Evolutionary conservation across 2,888 invertebrate species (phyloP).

Genomic region (Meloe dianella): DNA sequence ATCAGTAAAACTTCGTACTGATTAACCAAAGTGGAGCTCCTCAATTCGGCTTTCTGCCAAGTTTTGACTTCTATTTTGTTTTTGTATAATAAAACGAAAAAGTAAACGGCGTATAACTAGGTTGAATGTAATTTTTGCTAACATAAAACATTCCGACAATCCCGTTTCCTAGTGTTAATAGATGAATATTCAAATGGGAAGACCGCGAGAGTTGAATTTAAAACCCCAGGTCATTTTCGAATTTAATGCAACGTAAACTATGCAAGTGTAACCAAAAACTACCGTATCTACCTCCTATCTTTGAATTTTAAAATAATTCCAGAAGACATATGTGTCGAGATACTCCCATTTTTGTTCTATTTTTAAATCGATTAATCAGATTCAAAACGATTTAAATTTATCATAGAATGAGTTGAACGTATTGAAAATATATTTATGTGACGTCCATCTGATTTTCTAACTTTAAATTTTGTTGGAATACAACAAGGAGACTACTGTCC

Average conservation of each 20-base stretch:
- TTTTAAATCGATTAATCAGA: not conserved
- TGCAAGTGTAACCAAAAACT: not conserved
- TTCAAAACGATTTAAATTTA: not conserved
- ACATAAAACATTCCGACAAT: constrained; percentile 6
- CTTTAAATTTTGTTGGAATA: constrained; percentile 1
- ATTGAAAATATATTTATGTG: not conserved
- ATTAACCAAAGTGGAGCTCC: constrained; percentile 2
- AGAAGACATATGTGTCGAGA: not conserved
- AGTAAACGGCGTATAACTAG: not conserved
- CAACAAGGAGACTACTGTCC: not conserved
- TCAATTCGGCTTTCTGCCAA: constrained; percentile 9
- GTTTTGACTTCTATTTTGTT: constrained; percentile 1
- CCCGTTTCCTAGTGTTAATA: constrained; percentile 11
- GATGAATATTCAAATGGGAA: constrained; percentile 11
- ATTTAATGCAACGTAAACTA: constrained; percentile 10
- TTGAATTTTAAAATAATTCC: constrained; percentile 5
- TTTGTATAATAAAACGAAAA: not conserved
- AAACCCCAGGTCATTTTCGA: constrained; percentile 1
- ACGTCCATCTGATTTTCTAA: constrained; percentile 6
- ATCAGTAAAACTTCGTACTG: constrained; percentile 23
- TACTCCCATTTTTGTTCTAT: not conserved
- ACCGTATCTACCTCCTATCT: not conserved
- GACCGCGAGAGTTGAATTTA: constrained; percentile 4
- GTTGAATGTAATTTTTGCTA: constrained; percentile 9
- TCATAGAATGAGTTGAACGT: not conserved